A percentile compares a stretch with the other conserved stretches of the same genome.
These are phyloP conservation scores for Carlito syrichta DNA, from an alignment of 2,113 vertebrate species.

Conservation along the genomic window DNA sequence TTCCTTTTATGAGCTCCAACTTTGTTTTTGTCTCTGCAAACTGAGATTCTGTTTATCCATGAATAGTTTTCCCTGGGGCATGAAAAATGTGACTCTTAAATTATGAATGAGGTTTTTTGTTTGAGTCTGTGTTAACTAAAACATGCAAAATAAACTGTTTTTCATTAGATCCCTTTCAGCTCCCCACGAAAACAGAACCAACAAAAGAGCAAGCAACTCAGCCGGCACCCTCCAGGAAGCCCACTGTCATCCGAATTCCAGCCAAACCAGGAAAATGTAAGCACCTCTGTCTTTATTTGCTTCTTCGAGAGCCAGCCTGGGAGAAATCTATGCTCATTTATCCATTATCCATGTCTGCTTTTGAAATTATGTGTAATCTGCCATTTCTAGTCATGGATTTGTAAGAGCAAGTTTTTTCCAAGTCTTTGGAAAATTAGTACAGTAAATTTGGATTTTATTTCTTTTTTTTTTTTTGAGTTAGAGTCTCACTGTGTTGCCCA, in stretches of 20 bases:
- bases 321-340: slow-evolving; percentile 45
- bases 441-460: neutral
- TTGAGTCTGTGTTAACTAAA: slow-evolving; percentile 63
- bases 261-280: slow-evolving; percentile 85
- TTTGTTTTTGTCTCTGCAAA: slow-evolving; percentile 72
- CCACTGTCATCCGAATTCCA: slow-evolving; percentile 95
- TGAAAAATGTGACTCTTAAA: slow-evolving; percentile 66
- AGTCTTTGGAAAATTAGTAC: slow-evolving; percentile 30
- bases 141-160: slow-evolving; percentile 69
- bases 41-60: slow-evolving; percentile 71
- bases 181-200: slow-evolving; percentile 80
- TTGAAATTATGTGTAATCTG: neutral
- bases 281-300: slow-evolving; percentile 45
- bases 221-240: slow-evolving; percentile 83
- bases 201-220: slow-evolving; percentile 73
- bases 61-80: slow-evolving; percentile 63
- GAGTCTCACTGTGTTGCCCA: neutral
- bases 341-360: neutral
- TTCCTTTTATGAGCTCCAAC: slow-evolving; percentile 67
- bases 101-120: slow-evolving; percentile 71
- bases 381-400: neutral
- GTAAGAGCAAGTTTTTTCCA: neutral
- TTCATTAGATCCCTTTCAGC: slow-evolving; percentile 84
- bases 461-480: neutral
- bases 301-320: neutral